phyloP scores from a whole-genome alignment of 2,888 invertebrate species.

The Lasioglossum leucozonium region DNA sequence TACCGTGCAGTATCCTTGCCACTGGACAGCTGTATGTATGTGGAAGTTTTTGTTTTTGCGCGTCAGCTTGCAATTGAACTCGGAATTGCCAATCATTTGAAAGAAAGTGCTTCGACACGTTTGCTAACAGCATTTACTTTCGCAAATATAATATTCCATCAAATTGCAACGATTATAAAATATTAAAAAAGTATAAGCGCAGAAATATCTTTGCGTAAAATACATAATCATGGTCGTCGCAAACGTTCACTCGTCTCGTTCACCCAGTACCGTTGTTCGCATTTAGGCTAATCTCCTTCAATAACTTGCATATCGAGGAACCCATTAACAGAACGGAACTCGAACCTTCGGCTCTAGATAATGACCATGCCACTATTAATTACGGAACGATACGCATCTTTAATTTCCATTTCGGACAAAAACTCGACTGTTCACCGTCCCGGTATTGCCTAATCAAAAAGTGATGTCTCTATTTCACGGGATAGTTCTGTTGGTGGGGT shows the following conservation, averaged over 20 bases:
- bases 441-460: slow-evolving; percentile 19
- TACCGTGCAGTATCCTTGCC: background rate
- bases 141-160: too few relatives aligned
- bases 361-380: background rate
- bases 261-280: too few relatives aligned
- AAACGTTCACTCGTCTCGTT: too few relatives aligned
- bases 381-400: background rate
- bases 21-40: background rate
- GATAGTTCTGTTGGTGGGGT: background rate
- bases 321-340: background rate
- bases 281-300: too few relatives aligned
- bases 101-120: background rate
- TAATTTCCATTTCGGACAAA: background rate
- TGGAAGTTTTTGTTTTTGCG: background rate
- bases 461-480: slow-evolving; percentile 18
- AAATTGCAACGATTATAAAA: too few relatives aligned
- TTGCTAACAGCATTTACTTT: background rate
- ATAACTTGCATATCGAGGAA: too few relatives aligned
- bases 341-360: background rate
- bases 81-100: background rate
- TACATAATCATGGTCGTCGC: background rate
- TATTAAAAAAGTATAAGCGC: background rate
- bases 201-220: background rate
- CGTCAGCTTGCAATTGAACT: background rate
- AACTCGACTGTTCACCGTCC: background rate